Percentiles rank a stretch among this genome's conserved stretches.
Conservation (phyloP, 2,113 vertebrate species). For the Spea bombifrons region DNA sequence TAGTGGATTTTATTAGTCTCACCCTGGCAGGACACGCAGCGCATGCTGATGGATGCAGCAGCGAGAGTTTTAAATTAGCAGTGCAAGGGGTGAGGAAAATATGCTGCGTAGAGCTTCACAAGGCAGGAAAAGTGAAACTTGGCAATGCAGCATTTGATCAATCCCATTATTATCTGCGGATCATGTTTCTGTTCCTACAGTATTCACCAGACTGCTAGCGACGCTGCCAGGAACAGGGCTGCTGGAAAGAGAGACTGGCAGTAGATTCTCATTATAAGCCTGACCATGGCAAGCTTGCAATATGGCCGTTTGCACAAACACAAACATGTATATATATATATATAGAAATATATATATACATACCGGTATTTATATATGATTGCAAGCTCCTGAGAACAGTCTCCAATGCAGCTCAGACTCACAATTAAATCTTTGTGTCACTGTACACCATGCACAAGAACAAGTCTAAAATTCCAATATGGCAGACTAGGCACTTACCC, state of each 20-base stretch:
- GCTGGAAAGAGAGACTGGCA: background rate
- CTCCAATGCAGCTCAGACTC: too few species aligned
- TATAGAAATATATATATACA: too few species aligned
- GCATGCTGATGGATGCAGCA: background rate
- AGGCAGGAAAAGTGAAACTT: background rate
- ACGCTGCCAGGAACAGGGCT: background rate
- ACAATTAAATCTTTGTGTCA: too few species aligned
- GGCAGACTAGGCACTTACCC: too few species aligned
- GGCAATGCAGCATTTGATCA: background rate
- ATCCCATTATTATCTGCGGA: background rate
- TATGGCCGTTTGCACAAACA: too few species aligned
- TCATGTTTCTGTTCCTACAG: background rate
- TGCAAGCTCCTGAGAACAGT: too few species aligned
- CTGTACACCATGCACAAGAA: too few species aligned
- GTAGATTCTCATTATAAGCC: background rate
- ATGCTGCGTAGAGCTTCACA: background rate
- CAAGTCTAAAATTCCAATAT: too few species aligned
- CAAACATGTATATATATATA: too few species aligned
- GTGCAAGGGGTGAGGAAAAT: constrained; percentile 1
- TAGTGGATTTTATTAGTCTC: background rate
- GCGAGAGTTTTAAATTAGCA: background rate
- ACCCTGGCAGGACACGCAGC: background rate
- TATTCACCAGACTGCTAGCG: background rate
- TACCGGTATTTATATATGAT: too few species aligned
- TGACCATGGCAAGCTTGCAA: too few species aligned